phyloP scores from a whole-genome alignment of 2,113 vertebrate genomes.

The Odocoileus hemionus region DNA sequence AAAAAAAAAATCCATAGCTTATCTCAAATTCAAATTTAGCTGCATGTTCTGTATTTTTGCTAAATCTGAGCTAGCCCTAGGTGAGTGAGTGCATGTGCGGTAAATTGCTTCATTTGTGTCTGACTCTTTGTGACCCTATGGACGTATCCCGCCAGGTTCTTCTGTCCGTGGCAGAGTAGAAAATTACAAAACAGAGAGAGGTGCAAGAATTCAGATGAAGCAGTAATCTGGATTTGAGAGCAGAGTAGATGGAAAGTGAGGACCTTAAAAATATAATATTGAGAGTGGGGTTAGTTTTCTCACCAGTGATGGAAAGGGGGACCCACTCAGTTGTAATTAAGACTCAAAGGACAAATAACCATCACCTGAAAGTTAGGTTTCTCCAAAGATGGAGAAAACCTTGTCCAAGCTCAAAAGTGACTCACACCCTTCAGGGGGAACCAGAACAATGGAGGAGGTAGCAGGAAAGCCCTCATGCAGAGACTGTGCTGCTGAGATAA shows the following conservation, averaged over 20 bases:
- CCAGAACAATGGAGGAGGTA: too few species aligned
- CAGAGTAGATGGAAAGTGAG: not conserved
- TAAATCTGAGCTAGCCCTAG: not conserved
- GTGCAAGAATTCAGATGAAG: not conserved
- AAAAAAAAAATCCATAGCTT: not conserved
- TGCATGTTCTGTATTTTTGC: not conserved
- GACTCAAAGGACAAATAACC: not conserved
- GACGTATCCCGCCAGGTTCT: not conserved
- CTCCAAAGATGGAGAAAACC: not conserved
- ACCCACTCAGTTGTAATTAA: not conserved
- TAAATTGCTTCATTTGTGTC: not conserved
- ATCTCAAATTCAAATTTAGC: not conserved
- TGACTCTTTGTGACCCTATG: not conserved
- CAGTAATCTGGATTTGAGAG: not conserved
- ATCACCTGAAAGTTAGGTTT: not conserved
- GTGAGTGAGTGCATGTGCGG: not conserved
- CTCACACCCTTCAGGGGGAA: not conserved
- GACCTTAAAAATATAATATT: not conserved
- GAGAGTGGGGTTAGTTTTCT: not conserved
- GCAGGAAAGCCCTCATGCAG: not conserved
- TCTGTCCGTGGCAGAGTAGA: not conserved
- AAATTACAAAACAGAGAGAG: not conserved
- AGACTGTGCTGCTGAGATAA: not conserved
- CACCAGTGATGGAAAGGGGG: not conserved
- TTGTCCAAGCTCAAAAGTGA: not conserved